A percentile compares a stretch with the other conserved stretches of the same genome.
phyloP scores from a whole-genome alignment of 2,797 vertebrate species.

The Eulemur rubriventer region DNA sequence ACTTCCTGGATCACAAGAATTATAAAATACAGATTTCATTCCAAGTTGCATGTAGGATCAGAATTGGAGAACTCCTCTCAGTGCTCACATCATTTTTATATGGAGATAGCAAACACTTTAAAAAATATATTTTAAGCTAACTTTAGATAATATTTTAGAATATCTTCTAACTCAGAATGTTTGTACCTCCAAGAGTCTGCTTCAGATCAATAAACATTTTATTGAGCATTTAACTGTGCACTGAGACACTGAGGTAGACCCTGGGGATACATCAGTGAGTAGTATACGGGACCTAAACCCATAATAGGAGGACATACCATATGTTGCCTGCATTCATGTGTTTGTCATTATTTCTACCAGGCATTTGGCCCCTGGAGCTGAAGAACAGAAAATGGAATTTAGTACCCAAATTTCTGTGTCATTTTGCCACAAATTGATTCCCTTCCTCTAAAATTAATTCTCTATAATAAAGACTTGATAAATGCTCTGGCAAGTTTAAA shows the following conservation, averaged over 20 bases:
- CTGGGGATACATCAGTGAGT: neutral
- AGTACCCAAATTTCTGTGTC: neutral
- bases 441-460: neutral
- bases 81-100: neutral
- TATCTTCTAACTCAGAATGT: neutral
- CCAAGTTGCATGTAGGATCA: neutral
- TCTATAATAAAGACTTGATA: constrained; percentile 40
- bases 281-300: neutral
- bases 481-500: neutral
- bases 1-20: neutral
- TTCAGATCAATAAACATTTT: constrained; percentile 49
- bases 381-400: neutral
- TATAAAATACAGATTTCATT: neutral
- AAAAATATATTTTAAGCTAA: neutral
- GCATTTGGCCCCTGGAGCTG: neutral
- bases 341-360: neutral
- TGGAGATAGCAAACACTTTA: neutral
- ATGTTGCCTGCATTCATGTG: neutral
- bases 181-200: neutral
- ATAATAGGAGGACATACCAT: neutral
- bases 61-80: neutral
- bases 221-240: neutral
- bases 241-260: neutral
- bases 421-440: neutral
- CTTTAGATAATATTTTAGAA: neutral